These are phyloP conservation scores for Pinctada fucata DNA, from an alignment of 2,888 invertebrate genomes.

Conservation along the genomic window DNA sequence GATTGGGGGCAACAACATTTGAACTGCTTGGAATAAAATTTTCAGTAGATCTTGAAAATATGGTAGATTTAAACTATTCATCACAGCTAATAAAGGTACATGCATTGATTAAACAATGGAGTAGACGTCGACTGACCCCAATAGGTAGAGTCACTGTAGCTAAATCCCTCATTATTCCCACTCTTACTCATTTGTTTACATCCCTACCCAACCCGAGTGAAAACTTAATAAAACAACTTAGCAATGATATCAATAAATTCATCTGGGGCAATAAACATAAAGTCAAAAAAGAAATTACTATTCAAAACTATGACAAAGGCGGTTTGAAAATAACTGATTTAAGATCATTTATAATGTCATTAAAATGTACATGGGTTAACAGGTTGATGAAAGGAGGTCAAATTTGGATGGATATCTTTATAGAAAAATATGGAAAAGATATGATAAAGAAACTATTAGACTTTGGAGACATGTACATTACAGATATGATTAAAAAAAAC, in stretches of 20 bases:
- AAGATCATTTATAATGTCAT: background rate
- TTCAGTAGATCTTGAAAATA: too few relatives aligned
- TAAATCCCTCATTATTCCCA: slow-evolving; percentile 14
- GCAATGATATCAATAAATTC: background rate
- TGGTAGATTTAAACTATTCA: too few relatives aligned
- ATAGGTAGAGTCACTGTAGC: slow-evolving; percentile 5
- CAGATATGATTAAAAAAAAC: too few relatives aligned
- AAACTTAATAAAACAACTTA: background rate
- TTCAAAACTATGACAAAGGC: background rate
- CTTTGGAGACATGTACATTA: too few relatives aligned
- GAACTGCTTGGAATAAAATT: too few relatives aligned
- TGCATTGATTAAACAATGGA: too few relatives aligned
- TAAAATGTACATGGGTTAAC: background rate
- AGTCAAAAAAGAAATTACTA: background rate
- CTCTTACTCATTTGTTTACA: background rate
- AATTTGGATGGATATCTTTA: too few relatives aligned
- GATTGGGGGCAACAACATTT: too few relatives aligned
- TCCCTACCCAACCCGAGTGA: slow-evolving; percentile 4
- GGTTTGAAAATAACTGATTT: background rate
- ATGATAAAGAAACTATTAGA: too few relatives aligned
- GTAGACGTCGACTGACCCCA: background rate
- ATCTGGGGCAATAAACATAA: background rate
- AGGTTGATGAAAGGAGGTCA: too few relatives aligned
- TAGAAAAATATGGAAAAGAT: too few relatives aligned
- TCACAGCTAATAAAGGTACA: too few relatives aligned